These are phyloP conservation scores for Acipenser transmontanus DNA, from an alignment of 2,797 vertebrate species.

Conservation along the genomic window DNA sequence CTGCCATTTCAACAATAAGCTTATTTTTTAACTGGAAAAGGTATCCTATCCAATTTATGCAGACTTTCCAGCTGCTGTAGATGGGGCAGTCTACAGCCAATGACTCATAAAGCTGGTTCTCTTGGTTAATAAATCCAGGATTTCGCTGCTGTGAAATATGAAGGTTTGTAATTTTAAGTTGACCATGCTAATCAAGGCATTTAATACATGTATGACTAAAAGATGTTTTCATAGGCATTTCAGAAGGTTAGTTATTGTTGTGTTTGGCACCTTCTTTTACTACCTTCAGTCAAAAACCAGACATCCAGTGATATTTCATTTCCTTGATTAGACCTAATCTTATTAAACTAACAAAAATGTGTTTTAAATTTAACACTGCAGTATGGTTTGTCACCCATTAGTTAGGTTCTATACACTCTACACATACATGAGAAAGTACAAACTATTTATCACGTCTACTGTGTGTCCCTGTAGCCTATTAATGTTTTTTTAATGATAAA, in stretches of 20 bases:
- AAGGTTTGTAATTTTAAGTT: slow-evolving; percentile 12
- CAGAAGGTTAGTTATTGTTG: slow-evolving; percentile 2
- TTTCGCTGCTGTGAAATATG: slow-evolving; percentile 29
- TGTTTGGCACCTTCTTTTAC: slow-evolving; percentile 2
- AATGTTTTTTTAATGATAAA: background rate
- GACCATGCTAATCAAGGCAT: slow-evolving; percentile 13
- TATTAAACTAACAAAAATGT: background rate
- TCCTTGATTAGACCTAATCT: background rate
- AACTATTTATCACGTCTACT: no score
- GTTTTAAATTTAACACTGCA: background rate
- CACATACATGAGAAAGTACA: no score
- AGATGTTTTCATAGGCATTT: slow-evolving; percentile 2
- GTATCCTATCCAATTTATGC: slow-evolving; percentile 61
- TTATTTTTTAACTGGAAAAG: slow-evolving; percentile 51
- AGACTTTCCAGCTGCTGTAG: slow-evolving; percentile 62
- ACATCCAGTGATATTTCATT: background rate
- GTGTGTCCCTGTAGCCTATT: no score
- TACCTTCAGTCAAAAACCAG: background rate
- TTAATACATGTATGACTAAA: slow-evolving; percentile 5
- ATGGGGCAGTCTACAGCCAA: slow-evolving; percentile 56
- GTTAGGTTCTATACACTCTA: no score
- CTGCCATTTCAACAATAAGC: slow-evolving; percentile 65
- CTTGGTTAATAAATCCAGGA: slow-evolving; percentile 53
- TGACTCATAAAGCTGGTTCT: slow-evolving; percentile 51
- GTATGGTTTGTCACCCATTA: background rate